Conservation (phyloP, 2,113 vertebrate species). For the Podilymbus podiceps region DNA sequence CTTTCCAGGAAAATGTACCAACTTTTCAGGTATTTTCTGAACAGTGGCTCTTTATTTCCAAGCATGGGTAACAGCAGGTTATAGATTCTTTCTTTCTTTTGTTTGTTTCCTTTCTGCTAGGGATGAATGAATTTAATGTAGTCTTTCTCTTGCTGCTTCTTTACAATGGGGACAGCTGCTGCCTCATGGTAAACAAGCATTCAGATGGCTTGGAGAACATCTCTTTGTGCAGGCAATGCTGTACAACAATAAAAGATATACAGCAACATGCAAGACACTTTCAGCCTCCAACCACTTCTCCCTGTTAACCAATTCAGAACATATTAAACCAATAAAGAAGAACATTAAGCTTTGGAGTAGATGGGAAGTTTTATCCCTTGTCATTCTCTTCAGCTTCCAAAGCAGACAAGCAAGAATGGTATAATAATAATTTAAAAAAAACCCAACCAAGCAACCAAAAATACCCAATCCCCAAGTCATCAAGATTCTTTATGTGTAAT, state of each 20-base stretch:
- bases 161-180: not conserved
- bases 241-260: not conserved
- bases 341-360: not conserved
- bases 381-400: not conserved
- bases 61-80: not conserved
- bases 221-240: not conserved
- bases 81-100: not conserved
- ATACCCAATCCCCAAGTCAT: rapidly evolving
- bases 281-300: not conserved
- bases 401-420: not conserved
- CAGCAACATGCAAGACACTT: not conserved
- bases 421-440: not conserved
- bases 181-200: not conserved
- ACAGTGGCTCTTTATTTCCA: not conserved
- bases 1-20: not conserved
- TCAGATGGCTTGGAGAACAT: not conserved
- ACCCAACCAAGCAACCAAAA: too few species aligned
- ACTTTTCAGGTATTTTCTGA: slow-evolving; percentile 3
- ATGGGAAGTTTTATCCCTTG: not conserved
- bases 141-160: not conserved
- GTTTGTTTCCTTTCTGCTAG: not conserved
- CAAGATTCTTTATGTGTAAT: not conserved
- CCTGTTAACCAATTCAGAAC: not conserved
- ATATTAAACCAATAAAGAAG: not conserved
- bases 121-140: not conserved